Evolutionary conservation across 2,888 invertebrate genomes (phyloP).

Genomic region (Euclidia mi): DNA sequence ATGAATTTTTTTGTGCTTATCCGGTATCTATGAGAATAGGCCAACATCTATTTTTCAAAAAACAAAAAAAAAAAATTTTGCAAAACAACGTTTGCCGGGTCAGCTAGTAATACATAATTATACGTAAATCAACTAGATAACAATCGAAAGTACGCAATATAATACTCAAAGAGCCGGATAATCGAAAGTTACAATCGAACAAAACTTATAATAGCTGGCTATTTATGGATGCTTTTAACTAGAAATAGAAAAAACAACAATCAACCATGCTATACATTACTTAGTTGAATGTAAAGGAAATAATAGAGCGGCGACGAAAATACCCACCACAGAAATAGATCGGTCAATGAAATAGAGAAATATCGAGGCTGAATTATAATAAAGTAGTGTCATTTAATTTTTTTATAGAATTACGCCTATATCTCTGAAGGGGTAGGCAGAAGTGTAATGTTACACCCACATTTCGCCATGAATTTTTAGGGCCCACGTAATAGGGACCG

Average conservation of each 20-base stretch:
- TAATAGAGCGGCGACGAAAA: slow-evolving; percentile 42
- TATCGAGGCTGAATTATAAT: too few species aligned
- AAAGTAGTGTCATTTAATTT: too few species aligned
- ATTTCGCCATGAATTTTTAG: too few species aligned
- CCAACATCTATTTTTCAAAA: too few species aligned
- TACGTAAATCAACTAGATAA: not conserved
- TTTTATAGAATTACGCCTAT: too few species aligned
- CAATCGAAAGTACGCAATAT: slow-evolving; percentile 1
- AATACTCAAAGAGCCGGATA: slow-evolving; percentile 7
- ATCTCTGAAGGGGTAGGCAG: too few species aligned
- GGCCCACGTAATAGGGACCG: too few species aligned
- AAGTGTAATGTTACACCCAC: too few species aligned
- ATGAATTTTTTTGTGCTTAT: too few species aligned
- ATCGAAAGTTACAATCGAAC: slow-evolving; percentile 29
- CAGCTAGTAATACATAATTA: not conserved
- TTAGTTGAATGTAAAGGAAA: slow-evolving; percentile 28
- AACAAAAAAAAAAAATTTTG: too few species aligned
- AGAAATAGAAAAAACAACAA: slow-evolving; percentile 48
- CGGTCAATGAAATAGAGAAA: not conserved
- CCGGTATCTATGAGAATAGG: too few species aligned
- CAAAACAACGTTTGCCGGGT: too few species aligned
- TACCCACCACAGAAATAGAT: slow-evolving; percentile 47
- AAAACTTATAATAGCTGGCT: slow-evolving; percentile 14
- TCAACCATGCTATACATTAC: slow-evolving; percentile 40
- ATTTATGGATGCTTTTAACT: slow-evolving; percentile 46